These are phyloP conservation scores for Cephus rjabovi DNA, from an alignment of 2,888 invertebrate genomes.

Conservation along the genomic window DNA sequence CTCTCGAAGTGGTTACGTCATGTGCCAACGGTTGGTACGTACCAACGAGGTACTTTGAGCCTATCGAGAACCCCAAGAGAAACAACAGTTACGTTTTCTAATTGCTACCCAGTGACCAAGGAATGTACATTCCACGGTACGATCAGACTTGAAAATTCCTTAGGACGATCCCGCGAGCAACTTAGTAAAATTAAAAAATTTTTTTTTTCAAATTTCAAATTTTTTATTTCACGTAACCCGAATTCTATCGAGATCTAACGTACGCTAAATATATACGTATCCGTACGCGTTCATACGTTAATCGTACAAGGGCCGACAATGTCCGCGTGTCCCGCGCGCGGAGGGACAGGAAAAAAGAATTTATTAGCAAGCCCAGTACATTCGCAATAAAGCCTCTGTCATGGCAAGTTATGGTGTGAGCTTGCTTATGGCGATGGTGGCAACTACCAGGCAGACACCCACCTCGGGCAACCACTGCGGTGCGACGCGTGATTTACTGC, in stretches of 20 bases:
- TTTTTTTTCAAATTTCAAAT: too few relatives aligned
- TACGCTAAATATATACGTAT: too few relatives aligned
- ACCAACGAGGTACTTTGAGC: neutral
- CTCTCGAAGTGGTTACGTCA: neutral
- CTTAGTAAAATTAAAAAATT: too few relatives aligned
- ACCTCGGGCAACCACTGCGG: slow-evolving; percentile 39
- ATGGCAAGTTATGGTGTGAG: slow-evolving; percentile 53
- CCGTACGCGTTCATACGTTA: too few relatives aligned
- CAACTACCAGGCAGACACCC: slow-evolving; percentile 55
- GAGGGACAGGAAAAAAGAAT: slow-evolving; percentile 41
- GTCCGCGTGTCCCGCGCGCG: slow-evolving; percentile 35
- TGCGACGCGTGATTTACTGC: slow-evolving; percentile 39
- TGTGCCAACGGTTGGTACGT: neutral
- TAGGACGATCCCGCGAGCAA: slow-evolving; percentile 18
- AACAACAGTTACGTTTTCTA: too few relatives aligned
- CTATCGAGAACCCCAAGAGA: too few relatives aligned
- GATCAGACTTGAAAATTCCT: too few relatives aligned
- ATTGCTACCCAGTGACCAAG: too few relatives aligned
- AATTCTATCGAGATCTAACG: too few relatives aligned
- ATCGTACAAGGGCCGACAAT: slow-evolving; percentile 34
- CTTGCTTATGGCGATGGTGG: slow-evolving; percentile 59
- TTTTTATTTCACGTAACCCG: too few relatives aligned
- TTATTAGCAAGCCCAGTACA: slow-evolving; percentile 58
- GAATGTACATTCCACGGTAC: too few relatives aligned
- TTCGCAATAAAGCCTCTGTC: slow-evolving; percentile 63